Conservation (phyloP, 2,888 invertebrate genomes). For the Cephus pulcher region DNA sequence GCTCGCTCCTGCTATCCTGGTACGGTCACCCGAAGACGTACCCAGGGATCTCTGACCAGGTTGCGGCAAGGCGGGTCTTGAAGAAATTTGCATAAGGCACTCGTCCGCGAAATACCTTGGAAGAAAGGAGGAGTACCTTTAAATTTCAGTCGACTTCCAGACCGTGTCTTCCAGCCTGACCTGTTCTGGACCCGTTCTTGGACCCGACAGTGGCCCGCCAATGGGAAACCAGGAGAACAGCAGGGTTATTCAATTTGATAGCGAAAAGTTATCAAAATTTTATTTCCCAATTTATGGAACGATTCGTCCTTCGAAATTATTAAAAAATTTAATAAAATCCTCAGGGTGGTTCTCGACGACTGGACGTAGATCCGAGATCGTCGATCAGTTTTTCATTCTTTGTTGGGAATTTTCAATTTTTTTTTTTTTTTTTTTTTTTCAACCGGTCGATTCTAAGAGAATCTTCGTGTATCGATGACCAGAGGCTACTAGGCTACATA, state of each 20-base stretch:
- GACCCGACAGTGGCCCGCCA: neutral
- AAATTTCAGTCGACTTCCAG: neutral
- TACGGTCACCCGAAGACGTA: neutral
- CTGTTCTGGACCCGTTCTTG: neutral
- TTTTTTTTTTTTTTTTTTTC: neutral
- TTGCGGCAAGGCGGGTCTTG: neutral
- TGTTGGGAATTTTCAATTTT: neutral
- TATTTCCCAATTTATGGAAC: neutral
- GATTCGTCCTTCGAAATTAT: neutral
- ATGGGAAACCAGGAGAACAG: neutral
- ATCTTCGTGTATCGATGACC: neutral
- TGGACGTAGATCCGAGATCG: neutral
- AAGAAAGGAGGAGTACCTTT: neutral
- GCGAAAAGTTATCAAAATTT: neutral
- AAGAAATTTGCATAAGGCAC: neutral
- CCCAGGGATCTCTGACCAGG: neutral
- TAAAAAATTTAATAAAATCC: no score
- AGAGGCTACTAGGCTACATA: neutral
- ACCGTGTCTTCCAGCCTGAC: neutral
- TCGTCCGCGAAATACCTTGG: neutral
- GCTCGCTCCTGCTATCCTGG: neutral
- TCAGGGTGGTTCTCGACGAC: neutral
- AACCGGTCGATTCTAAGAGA: neutral
- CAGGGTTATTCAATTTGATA: neutral
- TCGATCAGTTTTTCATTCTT: constrained; percentile 7